Conservation (phyloP, 1,140 invertebrate species). For the Trichonephila inaurata region DNA sequence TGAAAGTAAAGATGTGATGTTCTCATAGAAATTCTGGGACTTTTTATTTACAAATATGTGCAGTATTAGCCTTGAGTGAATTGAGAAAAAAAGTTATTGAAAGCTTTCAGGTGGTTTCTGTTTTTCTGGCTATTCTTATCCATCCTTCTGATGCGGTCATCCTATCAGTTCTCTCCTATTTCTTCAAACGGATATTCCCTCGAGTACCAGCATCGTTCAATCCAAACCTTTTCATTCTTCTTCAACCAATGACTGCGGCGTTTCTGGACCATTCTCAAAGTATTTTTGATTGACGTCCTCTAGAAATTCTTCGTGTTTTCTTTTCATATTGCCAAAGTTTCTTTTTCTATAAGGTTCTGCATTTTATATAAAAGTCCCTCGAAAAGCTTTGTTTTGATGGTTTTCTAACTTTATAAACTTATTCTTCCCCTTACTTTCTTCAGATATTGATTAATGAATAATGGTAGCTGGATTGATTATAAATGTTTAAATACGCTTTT, state of each 20-base stretch:
- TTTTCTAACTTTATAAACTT: not conserved
- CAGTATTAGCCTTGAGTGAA: no score
- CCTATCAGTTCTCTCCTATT: constrained; percentile 19
- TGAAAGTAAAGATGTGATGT: no score
- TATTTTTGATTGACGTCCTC: constrained; percentile 22
- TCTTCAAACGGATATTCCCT: constrained; percentile 41
- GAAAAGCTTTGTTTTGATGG: not conserved
- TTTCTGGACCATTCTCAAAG: not conserved
- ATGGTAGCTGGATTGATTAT: not conserved
- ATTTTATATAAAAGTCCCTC: not conserved
- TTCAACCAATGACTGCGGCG: constrained; percentile 7
- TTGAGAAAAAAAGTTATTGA: no score
- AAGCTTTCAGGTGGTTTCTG: no score
- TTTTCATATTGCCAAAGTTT: not conserved
- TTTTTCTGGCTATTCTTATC: not conserved
- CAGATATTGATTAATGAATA: not conserved
- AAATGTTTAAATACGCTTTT: no score
- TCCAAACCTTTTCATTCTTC: not conserved
- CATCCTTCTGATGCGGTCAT: not conserved
- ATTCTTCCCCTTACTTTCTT: not conserved
- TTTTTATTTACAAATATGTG: no score
- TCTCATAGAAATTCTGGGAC: no score
- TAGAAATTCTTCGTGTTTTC: not conserved
- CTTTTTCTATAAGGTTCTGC: not conserved
- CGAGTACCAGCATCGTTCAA: not conserved